Evolutionary conservation across 2,113 vertebrate genomes (phyloP).

Genomic region (Lepisosteus oculatus): DNA sequence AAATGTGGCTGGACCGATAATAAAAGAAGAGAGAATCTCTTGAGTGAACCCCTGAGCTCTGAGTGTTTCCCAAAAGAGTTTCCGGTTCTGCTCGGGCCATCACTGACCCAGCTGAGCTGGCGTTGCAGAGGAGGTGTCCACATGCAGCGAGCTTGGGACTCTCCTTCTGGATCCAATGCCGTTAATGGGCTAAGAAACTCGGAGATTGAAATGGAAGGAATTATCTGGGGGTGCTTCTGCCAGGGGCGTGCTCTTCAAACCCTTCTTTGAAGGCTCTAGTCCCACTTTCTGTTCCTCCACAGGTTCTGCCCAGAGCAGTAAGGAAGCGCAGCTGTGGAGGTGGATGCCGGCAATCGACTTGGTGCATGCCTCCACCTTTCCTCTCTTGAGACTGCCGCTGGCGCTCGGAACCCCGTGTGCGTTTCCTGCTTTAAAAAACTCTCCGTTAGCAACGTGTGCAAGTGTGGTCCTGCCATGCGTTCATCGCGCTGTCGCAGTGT

Average conservation of each 20-base stretch:
- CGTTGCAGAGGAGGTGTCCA: background rate
- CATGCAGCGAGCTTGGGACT: constrained; percentile 4
- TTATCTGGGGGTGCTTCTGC: constrained; percentile 11
- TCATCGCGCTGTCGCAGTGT: too few relatives aligned
- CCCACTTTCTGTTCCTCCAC: too few relatives aligned
- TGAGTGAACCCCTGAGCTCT: too few relatives aligned
- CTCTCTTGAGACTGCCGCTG: too few relatives aligned
- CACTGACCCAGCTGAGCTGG: constrained; percentile 6
- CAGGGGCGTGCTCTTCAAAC: constrained; percentile 1
- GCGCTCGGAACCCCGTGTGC: too few relatives aligned
- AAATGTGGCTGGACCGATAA: background rate
- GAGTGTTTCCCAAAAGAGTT: background rate
- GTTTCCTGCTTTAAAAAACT: too few relatives aligned
- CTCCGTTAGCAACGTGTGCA: too few relatives aligned
- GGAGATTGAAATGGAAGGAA: constrained; percentile 19
- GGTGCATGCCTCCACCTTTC: too few relatives aligned
- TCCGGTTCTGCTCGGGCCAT: background rate
- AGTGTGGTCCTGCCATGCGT: too few relatives aligned
- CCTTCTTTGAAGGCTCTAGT: background rate
- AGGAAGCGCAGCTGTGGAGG: too few relatives aligned
- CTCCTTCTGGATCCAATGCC: constrained; percentile 20
- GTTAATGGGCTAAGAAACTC: constrained; percentile 4
- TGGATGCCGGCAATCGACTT: too few relatives aligned
- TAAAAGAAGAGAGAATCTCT: background rate
- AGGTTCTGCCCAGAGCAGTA: too few relatives aligned